phyloP scores from a whole-genome alignment of 2,797 vertebrate species.

The Nyctibius grandis region DNA sequence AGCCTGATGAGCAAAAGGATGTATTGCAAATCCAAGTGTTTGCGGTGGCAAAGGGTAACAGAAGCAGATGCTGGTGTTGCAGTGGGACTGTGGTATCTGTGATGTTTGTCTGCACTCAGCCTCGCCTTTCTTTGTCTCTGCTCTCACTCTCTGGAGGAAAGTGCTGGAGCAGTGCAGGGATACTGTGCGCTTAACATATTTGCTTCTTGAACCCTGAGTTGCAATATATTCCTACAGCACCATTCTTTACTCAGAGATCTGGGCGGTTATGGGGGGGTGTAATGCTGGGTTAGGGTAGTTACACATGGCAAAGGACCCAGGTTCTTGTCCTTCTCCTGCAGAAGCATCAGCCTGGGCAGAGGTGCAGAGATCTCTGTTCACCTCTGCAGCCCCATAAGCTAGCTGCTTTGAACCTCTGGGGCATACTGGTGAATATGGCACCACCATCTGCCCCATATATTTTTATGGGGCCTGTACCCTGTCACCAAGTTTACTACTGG shows the following conservation, averaged over 20 bases:
- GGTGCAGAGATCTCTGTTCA: background rate
- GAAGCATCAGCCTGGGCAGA: background rate
- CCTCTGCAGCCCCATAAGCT: background rate
- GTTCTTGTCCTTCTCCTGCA: background rate
- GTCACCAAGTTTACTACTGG: background rate
- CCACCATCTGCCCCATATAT: fast-evolving
- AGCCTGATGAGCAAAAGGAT: background rate
- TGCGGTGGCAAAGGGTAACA: background rate
- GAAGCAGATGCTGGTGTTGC: background rate
- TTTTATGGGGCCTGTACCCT: background rate
- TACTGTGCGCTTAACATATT: background rate
- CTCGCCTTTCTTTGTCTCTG: background rate
- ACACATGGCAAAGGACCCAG: background rate
- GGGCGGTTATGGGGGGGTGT: background rate
- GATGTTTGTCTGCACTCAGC: background rate
- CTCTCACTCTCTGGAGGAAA: background rate
- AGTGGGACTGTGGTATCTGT: background rate
- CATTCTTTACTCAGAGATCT: background rate
- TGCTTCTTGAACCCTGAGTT: background rate
- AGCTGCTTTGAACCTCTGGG: background rate
- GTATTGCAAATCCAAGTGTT: background rate
- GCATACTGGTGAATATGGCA: background rate
- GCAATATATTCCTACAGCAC: background rate
- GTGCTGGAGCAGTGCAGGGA: background rate
- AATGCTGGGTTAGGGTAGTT: background rate